Base-by-base conservation (phyloP, 2,888 invertebrate species). In the Aleiodes testaceus region DNA sequence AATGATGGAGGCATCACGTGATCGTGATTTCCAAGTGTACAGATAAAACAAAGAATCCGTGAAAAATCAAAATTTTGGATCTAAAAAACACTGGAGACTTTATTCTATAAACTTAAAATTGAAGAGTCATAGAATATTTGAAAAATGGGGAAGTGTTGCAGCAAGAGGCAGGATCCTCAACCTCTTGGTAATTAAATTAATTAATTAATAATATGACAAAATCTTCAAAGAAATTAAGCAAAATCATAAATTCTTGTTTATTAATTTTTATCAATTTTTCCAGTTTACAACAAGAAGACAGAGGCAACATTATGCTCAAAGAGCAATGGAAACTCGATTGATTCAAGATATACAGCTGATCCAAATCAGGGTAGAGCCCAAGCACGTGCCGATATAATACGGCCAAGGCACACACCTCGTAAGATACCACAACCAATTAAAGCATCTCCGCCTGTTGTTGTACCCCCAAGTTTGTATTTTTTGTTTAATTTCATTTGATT, bases 61-160 rank as follows among this genome's bases (percentile, higher is more conserved):
- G 66, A 30, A 66, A 63, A 61, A 61, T 66, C 61, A 20, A 30
- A 36, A 42, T 11, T 42, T 71, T 12, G 47, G 49, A 59, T 18
- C 36, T 45, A n/a, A n/a, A n/a, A n/a, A n/a, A n/a, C n/a, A n/a
- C 50, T 65, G 36, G 22, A 20, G n/a, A 42, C 49, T 52, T 61
- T 53, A 68, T 65, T 47, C 20, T 67, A 55, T 63, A 16, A 7
- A 52, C 45, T 52, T 47, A 45, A 44, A 11, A 52, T 26, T 45
- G 18, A 66, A 20, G 30, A 61, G 50, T 22, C 44, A 47, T 18
- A 22, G 47, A 59, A 36, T 53, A 50, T 49, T 14, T 26, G 12
- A 79, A 84, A 81, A 72, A 95, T 95, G 95, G 95, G 95, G 88
- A 93, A 93, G 90, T 95, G 95, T 90, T 95, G 95, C 90, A 94